Conservation (phyloP, 2,797 vertebrate species). For the Sebastolobus alascanus region DNA sequence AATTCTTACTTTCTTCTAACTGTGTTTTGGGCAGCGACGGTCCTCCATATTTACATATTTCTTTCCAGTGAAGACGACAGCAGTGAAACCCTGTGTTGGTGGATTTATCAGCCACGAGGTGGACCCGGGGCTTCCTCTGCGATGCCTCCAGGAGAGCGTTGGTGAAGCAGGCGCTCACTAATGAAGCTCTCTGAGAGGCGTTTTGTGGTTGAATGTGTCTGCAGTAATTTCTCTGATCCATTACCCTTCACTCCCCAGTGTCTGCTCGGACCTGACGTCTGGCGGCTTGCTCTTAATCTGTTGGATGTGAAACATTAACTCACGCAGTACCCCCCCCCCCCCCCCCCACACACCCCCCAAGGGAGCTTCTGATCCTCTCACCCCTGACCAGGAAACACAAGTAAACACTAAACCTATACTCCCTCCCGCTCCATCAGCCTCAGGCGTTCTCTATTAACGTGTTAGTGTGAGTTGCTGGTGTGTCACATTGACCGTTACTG, state of each 20-base stretch:
- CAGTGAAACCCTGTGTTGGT: neutral
- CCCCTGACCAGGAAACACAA: conserved; percentile 51
- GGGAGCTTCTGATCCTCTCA: conserved; percentile 43
- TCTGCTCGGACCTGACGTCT: conserved; percentile 56
- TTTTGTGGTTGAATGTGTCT: conserved; percentile 40
- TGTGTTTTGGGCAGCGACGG: neutral
- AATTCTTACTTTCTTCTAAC: neutral
- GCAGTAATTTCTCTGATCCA: conserved; percentile 73
- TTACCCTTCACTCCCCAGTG: conserved; percentile 67
- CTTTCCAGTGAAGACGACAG: conserved; percentile 11
- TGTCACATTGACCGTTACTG: neutral
- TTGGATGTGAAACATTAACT: conserved; percentile 71
- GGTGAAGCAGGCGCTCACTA: conserved; percentile 58
- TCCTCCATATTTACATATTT: neutral
- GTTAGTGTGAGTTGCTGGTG: neutral
- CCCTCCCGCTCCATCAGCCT: conserved; percentile 29
- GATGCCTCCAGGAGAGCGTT: neutral
- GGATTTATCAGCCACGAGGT: neutral
- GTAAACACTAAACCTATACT: conserved; percentile 55
- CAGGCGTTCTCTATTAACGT: neutral
- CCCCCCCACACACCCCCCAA: neutral
- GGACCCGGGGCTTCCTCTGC: neutral
- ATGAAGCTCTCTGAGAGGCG: conserved; percentile 42
- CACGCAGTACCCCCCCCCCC: neutral
- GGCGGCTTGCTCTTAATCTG: conserved; percentile 67